Evolutionary conservation across 2,113 vertebrate genomes (phyloP), one percentile per base, ranked within the genome.

Genomic region (Dinomys branickii): DNA sequence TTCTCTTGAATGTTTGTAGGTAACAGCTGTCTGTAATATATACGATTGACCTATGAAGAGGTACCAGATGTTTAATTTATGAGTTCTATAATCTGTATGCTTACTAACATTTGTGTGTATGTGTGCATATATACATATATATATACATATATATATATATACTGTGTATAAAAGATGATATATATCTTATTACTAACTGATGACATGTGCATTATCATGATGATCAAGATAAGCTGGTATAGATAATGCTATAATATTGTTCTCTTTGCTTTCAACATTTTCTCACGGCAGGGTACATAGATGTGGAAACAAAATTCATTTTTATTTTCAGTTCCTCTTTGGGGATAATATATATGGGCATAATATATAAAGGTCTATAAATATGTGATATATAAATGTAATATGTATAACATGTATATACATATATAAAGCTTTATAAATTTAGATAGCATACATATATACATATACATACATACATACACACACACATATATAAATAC

Each of bases 281-380:
- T n/a, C n/a, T 20, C 47, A 30, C 81, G n/a, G 41, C 56, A 88
- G 1, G 2, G 2, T 67, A 24, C 3, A 1, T 90, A 4, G 75
- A 26, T 50, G 2, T 61, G 10, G 30, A 47, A 58, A 58, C 14
- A 75, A 81, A 75, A 19, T 35, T 83, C 47, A 58, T 50, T 11
- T 69, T n/a, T 75, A 41, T 88, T 91, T 56, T 77, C 22, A 19
- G 35, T 90, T 95, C 97, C 54, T 82, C 30, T 73, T 75, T 80
- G 93, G 78, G 2, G 44, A 47, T 13, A 20, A n/a, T n/a, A n/a
- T n/a, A n/a, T n/a, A n/a, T n/a, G n/a, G n/a, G n/a, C n/a, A n/a
- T n/a, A n/a, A n/a, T n/a, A n/a, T n/a, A n/a, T n/a, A 47, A 50
- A 35, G 47, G 38, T 44, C 17, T 80, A 4, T 80, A 11, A 35